Evolutionary conservation across 1,140 invertebrate genomes (phyloP).

Genomic region (Sycophila sp.): DNA sequence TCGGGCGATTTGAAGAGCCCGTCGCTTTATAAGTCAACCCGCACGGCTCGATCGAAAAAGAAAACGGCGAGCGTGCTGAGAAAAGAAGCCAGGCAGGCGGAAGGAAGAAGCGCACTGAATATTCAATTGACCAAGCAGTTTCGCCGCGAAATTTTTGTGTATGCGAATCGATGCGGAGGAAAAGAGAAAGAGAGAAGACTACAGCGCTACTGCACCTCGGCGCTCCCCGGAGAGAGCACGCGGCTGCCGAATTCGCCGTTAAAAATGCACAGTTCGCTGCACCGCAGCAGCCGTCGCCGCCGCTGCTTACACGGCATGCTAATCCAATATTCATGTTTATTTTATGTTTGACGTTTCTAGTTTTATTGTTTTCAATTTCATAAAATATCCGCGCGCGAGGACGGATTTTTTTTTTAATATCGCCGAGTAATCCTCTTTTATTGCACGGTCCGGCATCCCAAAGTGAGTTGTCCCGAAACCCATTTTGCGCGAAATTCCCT

Average conservation of each 20-base stretch:
- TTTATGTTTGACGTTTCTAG: neutral
- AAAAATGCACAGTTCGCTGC: conserved; percentile 1
- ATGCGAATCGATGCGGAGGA: neutral
- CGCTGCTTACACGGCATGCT: neutral
- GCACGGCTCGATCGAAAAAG: neutral
- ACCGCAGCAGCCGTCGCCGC: neutral
- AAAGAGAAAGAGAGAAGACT: too few species aligned
- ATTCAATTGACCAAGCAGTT: neutral
- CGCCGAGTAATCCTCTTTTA: too few species aligned
- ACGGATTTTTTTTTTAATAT: too few species aligned
- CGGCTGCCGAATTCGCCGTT: neutral
- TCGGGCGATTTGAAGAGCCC: neutral
- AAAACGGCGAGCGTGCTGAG: too few species aligned
- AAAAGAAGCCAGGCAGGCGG: neutral
- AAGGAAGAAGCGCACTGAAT: neutral
- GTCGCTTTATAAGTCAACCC: neutral
- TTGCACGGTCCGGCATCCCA: too few species aligned
- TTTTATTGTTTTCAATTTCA: conserved; percentile 29
- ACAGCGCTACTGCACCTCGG: neutral
- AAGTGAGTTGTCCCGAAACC: too few species aligned
- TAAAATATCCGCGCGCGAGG: neutral
- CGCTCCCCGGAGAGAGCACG: neutral
- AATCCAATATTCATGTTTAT: conserved; percentile 21
- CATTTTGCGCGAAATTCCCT: too few species aligned
- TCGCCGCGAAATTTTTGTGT: neutral